These are phyloP conservation scores for Aelia acuminata DNA, from an alignment of 2,888 invertebrate genomes.

Conservation along the genomic window DNA sequence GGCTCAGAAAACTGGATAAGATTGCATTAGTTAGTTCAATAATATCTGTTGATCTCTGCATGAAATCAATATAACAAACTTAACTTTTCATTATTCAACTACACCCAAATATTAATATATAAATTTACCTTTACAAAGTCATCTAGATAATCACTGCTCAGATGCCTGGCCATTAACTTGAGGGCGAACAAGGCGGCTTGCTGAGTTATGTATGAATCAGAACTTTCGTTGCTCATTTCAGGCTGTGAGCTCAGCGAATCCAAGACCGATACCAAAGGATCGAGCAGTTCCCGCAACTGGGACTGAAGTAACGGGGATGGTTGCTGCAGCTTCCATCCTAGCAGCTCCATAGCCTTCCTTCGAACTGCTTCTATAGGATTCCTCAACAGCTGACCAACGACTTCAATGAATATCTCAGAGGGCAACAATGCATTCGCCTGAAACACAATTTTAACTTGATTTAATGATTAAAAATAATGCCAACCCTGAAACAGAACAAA, in stretches of 20 bases:
- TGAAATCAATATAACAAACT: not conserved
- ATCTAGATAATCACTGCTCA: slow-evolving; percentile 78
- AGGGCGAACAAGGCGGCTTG: slow-evolving; percentile 87
- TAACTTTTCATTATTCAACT: not conserved
- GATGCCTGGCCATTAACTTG: slow-evolving; percentile 83
- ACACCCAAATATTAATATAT: not conserved
- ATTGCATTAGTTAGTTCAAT: too few species aligned
- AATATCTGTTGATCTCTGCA: too few species aligned
- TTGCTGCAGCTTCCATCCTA: slow-evolving; percentile 83
- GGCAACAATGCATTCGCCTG: slow-evolving; percentile 76
- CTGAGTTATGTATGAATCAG: slow-evolving; percentile 72
- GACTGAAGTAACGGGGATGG: slow-evolving; percentile 61
- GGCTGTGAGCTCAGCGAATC: slow-evolving; percentile 34
- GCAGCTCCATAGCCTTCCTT: slow-evolving; percentile 86
- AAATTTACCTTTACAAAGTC: slow-evolving; percentile 76
- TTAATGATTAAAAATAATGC: not conserved
- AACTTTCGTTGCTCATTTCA: not conserved
- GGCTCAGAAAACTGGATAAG: too few species aligned
- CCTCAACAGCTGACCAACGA: slow-evolving; percentile 80
- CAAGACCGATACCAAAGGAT: slow-evolving; percentile 54
- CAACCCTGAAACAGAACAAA: too few species aligned
- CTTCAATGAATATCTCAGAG: slow-evolving; percentile 83
- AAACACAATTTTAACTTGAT: not conserved
- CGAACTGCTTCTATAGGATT: slow-evolving; percentile 81
- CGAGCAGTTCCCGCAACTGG: slow-evolving; percentile 54